These are phyloP conservation scores for Rhineura floridana DNA, from an alignment of 2,113 vertebrate species.

Conservation along the genomic window DNA sequence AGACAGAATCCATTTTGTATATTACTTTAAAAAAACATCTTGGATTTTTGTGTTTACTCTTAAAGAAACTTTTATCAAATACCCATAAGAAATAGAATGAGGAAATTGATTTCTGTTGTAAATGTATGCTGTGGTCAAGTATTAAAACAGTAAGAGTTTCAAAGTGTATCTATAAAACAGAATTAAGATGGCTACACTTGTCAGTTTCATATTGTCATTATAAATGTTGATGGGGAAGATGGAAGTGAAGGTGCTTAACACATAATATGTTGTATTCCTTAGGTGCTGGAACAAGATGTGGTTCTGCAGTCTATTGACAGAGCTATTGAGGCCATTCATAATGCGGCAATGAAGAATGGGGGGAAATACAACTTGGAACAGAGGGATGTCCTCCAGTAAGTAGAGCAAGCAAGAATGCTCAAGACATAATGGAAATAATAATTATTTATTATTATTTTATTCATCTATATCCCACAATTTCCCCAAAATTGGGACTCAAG, in stretches of 20 bases:
- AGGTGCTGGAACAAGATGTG: slow-evolving; percentile 95
- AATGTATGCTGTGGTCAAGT: neutral
- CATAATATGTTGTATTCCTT: slow-evolving; percentile 18
- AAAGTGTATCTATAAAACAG: neutral
- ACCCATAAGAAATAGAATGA: neutral
- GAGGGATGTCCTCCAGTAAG: slow-evolving; percentile 96
- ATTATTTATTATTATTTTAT: too few relatives aligned
- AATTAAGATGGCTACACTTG: neutral
- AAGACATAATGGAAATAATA: neutral
- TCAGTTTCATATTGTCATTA: neutral
- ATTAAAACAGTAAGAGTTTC: neutral
- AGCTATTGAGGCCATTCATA: slow-evolving; percentile 96
- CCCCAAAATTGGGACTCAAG: too few relatives aligned
- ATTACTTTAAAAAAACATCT: neutral
- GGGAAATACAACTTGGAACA: slow-evolving; percentile 99
- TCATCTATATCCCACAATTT: too few relatives aligned
- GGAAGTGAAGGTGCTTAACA: accelerated
- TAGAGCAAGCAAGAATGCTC: slow-evolving; percentile 16
- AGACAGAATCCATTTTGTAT: slow-evolving; percentile 9
- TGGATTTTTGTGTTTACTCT: neutral
- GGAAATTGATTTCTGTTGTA: slow-evolving; percentile 5
- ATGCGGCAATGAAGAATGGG: slow-evolving; percentile 92
- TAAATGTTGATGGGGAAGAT: slow-evolving; percentile 8
- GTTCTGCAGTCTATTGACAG: slow-evolving; percentile 96
- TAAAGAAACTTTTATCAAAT: slow-evolving; percentile 5